Evolutionary conservation across 1,140 invertebrate genomes (phyloP), one percentile per base, ranked within the genome.

Genomic region (Drosophila kikkawai): DNA sequence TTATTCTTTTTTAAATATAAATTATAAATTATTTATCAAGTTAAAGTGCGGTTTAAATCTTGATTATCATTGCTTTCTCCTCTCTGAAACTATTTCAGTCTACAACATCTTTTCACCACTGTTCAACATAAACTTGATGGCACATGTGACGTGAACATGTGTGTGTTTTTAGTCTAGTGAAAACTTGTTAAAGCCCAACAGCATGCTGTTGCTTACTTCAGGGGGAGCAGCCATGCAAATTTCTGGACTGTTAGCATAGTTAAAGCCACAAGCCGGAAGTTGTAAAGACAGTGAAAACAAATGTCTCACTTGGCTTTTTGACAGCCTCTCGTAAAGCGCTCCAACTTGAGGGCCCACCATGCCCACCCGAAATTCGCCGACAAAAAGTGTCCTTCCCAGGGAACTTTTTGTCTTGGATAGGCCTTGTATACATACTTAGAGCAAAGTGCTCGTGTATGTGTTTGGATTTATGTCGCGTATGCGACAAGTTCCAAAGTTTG

Each of bases 201-300:
- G 13, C 37, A 39, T 80, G 45, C 64, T 78, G 66, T 77, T 84
- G 81, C 77, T 77, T 73, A 76, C 67, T 65, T 58, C 58, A 12
- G 58, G 26, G 26, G 48, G 48, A 45, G 34, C 65, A 51, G 32
- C 44, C 75, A 73, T 59, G 71, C 61, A 61, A 76, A 66, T 41
- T 73, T 66, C 37, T 29, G 29, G 64, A 47, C 13, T 22, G 17
- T 19, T 7, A 44, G 41, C 55, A 29, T 36, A 61, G 65, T 80
- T 86, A 50, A 80, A 87, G 80, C 56, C 64, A 41, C 37, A 73
- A 51, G 45, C 45, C 68, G 77, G 77, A 87, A 83, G 80, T 83
- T 87, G 84, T 88, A 87, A 83, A 66, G 80, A 82, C 61, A 50
- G 68, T 79, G 61, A 83, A 68, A 80, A 88, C 85, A 84, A 87